Evolutionary conservation across 2,888 invertebrate genomes (phyloP).

Genomic region (Melinaea menophilus): DNA sequence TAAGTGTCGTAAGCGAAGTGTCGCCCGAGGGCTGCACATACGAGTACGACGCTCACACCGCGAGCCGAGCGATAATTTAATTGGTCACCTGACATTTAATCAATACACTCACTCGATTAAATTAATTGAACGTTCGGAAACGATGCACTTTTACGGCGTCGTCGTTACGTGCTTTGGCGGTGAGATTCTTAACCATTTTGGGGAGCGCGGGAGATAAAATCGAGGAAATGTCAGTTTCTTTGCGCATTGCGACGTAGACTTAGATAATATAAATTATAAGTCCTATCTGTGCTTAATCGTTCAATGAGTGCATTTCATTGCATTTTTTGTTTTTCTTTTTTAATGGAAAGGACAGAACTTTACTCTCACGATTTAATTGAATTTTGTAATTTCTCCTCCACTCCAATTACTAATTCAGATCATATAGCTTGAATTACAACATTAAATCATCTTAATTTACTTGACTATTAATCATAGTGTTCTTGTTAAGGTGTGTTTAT

Average conservation of each 20-base stretch:
- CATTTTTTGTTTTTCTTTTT: slow-evolving; percentile 1
- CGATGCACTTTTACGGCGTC: slow-evolving; percentile 63
- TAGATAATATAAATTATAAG: slow-evolving; percentile 26
- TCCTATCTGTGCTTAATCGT: slow-evolving; percentile 16
- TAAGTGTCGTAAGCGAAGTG: slow-evolving; percentile 40
- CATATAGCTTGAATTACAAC: too few relatives aligned
- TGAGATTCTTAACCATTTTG: slow-evolving; percentile 22
- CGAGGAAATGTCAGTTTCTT: slow-evolving; percentile 22
- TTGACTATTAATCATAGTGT: too few relatives aligned
- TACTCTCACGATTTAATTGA: too few relatives aligned
- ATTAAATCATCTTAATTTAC: too few relatives aligned
- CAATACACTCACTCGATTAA: slow-evolving; percentile 68
- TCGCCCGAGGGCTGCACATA: slow-evolving; percentile 41
- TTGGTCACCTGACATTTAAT: slow-evolving; percentile 73
- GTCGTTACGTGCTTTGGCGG: slow-evolving; percentile 44
- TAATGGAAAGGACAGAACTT: too few relatives aligned
- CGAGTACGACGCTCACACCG: slow-evolving; percentile 39
- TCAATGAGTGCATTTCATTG: slow-evolving; percentile 2
- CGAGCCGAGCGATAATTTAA: slow-evolving; percentile 62
- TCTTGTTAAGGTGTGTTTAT: too few relatives aligned
- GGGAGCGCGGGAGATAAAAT: slow-evolving; percentile 20
- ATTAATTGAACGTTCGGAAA: slow-evolving; percentile 65
- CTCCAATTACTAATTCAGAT: too few relatives aligned
- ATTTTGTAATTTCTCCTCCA: too few relatives aligned
- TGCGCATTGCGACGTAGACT: slow-evolving; percentile 17